Percentiles rank a stretch among this genome's conserved stretches.
Evolutionary conservation across 2,113 vertebrate species (phyloP).

Genomic region (Mystacornis crossleyi): DNA sequence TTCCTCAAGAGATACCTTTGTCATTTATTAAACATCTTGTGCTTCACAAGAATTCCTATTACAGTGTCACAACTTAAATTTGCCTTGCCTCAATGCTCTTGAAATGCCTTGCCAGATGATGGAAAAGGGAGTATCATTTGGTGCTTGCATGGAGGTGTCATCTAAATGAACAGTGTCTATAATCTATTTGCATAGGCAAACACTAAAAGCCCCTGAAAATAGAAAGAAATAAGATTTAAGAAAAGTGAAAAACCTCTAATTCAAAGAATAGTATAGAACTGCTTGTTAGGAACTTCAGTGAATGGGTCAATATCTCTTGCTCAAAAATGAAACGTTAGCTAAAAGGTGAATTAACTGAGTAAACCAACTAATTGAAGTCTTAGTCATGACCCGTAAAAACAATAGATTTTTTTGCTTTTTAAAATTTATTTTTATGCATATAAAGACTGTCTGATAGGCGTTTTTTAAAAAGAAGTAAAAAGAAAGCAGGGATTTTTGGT

Average conservation of each 20-base stretch:
- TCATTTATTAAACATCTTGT: not conserved
- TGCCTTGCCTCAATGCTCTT: not conserved
- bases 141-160: not conserved
- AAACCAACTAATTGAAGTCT: not conserved
- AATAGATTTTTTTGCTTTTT: not conserved
- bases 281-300: not conserved
- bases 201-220: not conserved
- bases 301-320: not conserved
- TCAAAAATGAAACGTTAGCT: not conserved
- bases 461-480: not conserved
- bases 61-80: not conserved
- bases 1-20: not conserved
- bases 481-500: not conserved
- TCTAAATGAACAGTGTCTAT: not conserved
- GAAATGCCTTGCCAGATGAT: not conserved
- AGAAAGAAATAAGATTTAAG: not conserved
- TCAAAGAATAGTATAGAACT: not conserved
- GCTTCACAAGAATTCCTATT: not conserved
- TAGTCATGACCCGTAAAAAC: not conserved
- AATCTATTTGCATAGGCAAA: not conserved
- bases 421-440: not conserved
- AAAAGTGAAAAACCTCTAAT: not conserved
- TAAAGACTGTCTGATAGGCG: not conserved
- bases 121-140: not conserved
- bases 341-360: not conserved